Conservation (phyloP, 2,113 vertebrate species). For the Pseudonaja textilis region DNA sequence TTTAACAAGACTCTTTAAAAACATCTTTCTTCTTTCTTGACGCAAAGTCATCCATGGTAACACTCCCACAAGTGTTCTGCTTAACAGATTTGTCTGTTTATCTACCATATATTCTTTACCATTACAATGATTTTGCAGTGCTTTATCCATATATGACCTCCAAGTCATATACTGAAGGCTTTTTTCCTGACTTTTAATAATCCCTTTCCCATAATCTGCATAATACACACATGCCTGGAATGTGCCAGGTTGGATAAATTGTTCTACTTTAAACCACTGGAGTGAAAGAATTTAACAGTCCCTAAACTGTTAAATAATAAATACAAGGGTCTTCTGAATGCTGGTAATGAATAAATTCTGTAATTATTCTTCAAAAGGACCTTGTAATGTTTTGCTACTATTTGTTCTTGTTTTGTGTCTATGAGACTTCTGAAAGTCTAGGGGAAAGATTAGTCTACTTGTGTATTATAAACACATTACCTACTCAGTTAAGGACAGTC, state of each 20-base stretch:
- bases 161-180: not conserved
- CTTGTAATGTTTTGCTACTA: not conserved
- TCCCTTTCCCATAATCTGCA: not conserved
- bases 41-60: constrained; percentile 41
- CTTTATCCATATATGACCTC: not conserved
- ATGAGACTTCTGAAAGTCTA: not conserved
- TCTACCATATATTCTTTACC: not conserved
- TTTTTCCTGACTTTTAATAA: not conserved
- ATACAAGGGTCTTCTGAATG: not conserved
- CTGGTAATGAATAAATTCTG: not conserved
- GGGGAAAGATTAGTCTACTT: not conserved
- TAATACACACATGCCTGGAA: not conserved
- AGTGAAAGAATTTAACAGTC: not conserved
- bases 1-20: not conserved
- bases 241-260: not conserved
- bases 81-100: constrained; percentile 5
- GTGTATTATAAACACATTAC: not conserved
- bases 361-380: not conserved
- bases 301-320: not conserved
- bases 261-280: not conserved
- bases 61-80: constrained; percentile 38
- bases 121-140: not conserved
- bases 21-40: constrained; percentile 9
- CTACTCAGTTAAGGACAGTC: not conserved
- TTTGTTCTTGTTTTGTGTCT: not conserved